phyloP scores from a whole-genome alignment of 2,113 vertebrate genomes.

The Micronycteris hirsuta region DNA sequence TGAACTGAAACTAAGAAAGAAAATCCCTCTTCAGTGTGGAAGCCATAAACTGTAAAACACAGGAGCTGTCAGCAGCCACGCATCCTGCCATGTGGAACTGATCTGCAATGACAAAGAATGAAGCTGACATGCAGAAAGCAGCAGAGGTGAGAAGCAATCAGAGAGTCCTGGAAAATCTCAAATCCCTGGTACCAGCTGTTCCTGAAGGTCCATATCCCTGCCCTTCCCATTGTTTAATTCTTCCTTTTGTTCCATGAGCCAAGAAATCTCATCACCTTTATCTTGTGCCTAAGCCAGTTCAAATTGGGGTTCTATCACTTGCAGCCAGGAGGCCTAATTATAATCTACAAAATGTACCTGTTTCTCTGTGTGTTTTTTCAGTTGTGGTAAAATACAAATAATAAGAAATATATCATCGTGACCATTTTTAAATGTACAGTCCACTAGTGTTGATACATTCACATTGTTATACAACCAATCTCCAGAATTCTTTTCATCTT shows the following conservation, averaged over 20 bases:
- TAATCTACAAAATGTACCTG: background rate
- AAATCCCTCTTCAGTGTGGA: slow-evolving; percentile 50
- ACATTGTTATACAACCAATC: background rate
- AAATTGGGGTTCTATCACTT: background rate
- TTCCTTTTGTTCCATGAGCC: slow-evolving; percentile 2
- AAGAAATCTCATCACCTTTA: background rate
- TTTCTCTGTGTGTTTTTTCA: background rate
- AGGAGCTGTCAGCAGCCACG: slow-evolving; percentile 44
- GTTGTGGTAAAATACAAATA: slow-evolving; percentile 33
- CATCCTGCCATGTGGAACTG: slow-evolving; percentile 54
- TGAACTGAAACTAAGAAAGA: slow-evolving; percentile 53
- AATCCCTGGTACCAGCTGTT: background rate
- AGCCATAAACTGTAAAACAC: slow-evolving; percentile 61
- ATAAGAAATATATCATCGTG: background rate
- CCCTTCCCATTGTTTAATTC: background rate
- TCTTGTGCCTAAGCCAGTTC: slow-evolving; percentile 6
- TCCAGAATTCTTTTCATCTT: background rate
- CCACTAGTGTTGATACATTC: background rate
- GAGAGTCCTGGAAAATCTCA: slow-evolving; percentile 6
- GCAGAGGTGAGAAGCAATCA: slow-evolving; percentile 49
- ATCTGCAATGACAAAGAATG: slow-evolving; percentile 57
- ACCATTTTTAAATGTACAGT: slow-evolving; percentile 8
- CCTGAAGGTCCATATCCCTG: background rate
- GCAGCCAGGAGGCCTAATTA: slow-evolving; percentile 3
- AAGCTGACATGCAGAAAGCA: slow-evolving; percentile 40